Conservation (phyloP, 2,888 invertebrate species). For the Neocrepidodera transversa region DNA sequence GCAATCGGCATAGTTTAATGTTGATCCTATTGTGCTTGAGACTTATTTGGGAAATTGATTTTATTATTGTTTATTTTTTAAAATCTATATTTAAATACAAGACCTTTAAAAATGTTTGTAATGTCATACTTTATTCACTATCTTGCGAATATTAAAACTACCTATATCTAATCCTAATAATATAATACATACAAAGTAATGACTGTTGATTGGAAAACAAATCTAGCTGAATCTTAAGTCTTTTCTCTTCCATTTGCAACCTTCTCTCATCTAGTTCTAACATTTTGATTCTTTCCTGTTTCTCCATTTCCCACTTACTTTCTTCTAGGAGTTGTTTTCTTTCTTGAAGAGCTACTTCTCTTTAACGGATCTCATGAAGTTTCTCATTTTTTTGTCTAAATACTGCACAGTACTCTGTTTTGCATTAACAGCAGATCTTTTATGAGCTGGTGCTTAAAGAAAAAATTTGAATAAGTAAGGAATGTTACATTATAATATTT, state of each 20-base stretch:
- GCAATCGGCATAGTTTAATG: neutral
- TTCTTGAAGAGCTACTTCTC: constrained; percentile 19
- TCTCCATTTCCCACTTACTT: constrained; percentile 17
- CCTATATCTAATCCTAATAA: no score
- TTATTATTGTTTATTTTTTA: no score
- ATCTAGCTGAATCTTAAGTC: constrained; percentile 16
- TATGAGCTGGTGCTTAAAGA: constrained; percentile 12
- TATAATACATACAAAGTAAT: no score
- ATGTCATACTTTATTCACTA: no score
- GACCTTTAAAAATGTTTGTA: no score
- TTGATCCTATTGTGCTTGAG: no score
- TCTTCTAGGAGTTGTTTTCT: constrained; percentile 17
- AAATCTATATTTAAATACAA: no score
- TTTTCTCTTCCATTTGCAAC: no score
- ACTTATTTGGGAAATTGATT: no score
- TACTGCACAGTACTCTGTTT: constrained; percentile 7
- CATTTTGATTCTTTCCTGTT: constrained; percentile 11
- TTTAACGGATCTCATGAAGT: constrained; percentile 10
- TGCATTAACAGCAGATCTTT: neutral
- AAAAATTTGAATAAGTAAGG: neutral
- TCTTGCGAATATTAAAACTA: no score
- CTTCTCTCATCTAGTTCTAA: no score
- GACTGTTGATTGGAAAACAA: constrained; percentile 17
- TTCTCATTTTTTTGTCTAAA: constrained; percentile 23
- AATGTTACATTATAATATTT: neutral